Conservation (phyloP, 2,888 invertebrate genomes). For the Conistra vaccinii region DNA sequence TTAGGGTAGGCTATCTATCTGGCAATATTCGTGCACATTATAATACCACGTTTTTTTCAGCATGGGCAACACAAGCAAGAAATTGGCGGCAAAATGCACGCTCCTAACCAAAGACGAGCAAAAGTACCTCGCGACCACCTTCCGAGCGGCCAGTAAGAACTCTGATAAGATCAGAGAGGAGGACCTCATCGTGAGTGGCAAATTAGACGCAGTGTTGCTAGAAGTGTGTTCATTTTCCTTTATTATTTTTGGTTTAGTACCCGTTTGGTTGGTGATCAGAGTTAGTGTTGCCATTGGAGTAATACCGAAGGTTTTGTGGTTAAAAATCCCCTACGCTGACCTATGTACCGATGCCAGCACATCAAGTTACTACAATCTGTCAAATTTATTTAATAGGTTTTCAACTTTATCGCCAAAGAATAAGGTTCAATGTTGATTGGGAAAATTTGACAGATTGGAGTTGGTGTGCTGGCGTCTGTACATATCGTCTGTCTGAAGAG, state of each 20-base stretch:
- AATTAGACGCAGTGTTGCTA: slow-evolving; percentile 86
- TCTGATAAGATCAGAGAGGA: slow-evolving; percentile 92
- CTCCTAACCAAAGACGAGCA: slow-evolving; percentile 92
- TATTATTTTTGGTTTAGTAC: slow-evolving; percentile 74
- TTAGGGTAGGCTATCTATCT: neutral
- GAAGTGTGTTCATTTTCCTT: slow-evolving; percentile 88
- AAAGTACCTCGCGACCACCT: slow-evolving; percentile 91
- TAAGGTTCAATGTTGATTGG: too few species aligned
- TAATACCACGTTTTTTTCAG: slow-evolving; percentile 66
- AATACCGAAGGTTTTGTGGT: too few species aligned
- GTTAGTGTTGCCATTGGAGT: slow-evolving; percentile 7
- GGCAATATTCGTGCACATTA: neutral
- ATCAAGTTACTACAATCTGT: too few species aligned
- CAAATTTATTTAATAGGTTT: too few species aligned
- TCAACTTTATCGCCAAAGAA: too few species aligned
- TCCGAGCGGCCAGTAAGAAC: slow-evolving; percentile 92
- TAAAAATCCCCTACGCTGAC: too few species aligned
- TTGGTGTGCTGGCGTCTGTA: too few species aligned
- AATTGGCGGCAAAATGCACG: slow-evolving; percentile 92
- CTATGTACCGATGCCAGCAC: too few species aligned
- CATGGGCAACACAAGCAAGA: slow-evolving; percentile 92
- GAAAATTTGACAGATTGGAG: too few species aligned
- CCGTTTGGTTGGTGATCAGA: slow-evolving; percentile 70
- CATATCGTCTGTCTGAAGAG: too few species aligned
- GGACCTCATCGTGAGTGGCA: slow-evolving; percentile 92